Conservation (phyloP, 2,797 vertebrate genomes). For the Rhinella marina region DNA sequence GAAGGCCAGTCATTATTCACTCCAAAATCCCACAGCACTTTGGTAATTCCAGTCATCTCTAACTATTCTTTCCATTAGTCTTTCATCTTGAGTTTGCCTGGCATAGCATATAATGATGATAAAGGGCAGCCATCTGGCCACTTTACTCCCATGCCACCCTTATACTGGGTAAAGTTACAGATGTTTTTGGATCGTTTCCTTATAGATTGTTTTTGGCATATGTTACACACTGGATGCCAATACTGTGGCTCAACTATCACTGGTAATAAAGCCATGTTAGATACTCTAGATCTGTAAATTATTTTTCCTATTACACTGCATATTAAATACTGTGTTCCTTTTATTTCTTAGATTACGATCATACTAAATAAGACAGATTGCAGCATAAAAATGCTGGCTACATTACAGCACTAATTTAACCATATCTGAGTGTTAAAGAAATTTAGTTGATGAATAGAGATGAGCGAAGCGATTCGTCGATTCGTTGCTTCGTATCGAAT, state of each 20-base stretch:
- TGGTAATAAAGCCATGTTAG: slow-evolving; percentile 17
- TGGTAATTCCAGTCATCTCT: slow-evolving; percentile 56
- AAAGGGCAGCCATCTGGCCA: slow-evolving; percentile 59
- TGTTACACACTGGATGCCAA: slow-evolving; percentile 25
- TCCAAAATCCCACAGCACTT: slow-evolving; percentile 49
- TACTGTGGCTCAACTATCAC: slow-evolving; percentile 23
- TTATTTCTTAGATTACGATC: not conserved
- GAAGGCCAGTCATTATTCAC: slow-evolving; percentile 57
- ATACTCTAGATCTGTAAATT: not conserved
- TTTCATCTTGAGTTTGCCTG: slow-evolving; percentile 60
- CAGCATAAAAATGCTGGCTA: not conserved
- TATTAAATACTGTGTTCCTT: slow-evolving; percentile 7
- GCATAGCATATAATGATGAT: slow-evolving; percentile 60
- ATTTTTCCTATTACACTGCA: slow-evolving; percentile 28
- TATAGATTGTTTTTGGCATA: slow-evolving; percentile 56
- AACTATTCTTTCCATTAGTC: slow-evolving; percentile 53
- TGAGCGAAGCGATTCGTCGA: too few relatives aligned
- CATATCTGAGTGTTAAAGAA: not conserved
- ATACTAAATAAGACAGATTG: slow-evolving; percentile 9
- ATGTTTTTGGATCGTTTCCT: slow-evolving; percentile 60
- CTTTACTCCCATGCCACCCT: slow-evolving; percentile 51
- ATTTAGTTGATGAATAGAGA: too few relatives aligned
- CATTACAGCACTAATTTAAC: not conserved
- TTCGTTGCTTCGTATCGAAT: too few relatives aligned
- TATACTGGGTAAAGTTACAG: slow-evolving; percentile 49